A percentile compares a stretch with the other conserved stretches of the same genome.
Evolutionary conservation across 1,140 invertebrate species (phyloP).

Genomic region (Drosophila teissieri): DNA sequence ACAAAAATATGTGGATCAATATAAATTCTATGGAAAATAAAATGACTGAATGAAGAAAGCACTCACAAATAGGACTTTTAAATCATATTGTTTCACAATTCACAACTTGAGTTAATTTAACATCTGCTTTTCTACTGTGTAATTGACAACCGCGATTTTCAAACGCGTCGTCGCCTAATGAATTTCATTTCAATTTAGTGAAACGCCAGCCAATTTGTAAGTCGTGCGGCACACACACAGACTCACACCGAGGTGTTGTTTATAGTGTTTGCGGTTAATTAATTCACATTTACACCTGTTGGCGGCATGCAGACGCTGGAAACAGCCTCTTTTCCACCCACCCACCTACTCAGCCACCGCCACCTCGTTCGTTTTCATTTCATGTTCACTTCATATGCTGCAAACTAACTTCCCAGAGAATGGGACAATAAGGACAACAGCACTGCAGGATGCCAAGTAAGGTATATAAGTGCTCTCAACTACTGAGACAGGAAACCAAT

Average conservation of each 20-base stretch:
- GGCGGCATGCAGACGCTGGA: constrained; percentile 56
- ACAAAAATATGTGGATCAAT: neutral
- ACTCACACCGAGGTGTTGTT: constrained; percentile 63
- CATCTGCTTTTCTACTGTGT: constrained; percentile 38
- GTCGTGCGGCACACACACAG: constrained; percentile 31
- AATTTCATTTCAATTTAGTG: constrained; percentile 77
- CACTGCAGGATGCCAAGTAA: constrained; percentile 5
- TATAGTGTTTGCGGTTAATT: constrained; percentile 84
- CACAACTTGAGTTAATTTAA: neutral
- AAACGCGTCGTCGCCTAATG: constrained; percentile 48
- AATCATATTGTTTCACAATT: no score
- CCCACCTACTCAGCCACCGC: neutral
- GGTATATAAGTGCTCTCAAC: neutral
- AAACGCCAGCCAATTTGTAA: constrained; percentile 76
- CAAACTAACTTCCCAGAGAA: constrained; percentile 56
- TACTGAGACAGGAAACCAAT: neutral
- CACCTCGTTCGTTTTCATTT: constrained; percentile 46
- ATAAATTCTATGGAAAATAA: neutral
- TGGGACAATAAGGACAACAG: constrained; percentile 21
- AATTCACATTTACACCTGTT: constrained; percentile 84
- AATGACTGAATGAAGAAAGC: no score
- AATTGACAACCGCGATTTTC: constrained; percentile 34
- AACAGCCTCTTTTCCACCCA: constrained; percentile 22
- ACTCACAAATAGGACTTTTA: no score
- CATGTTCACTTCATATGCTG: constrained; percentile 64